Evolutionary conservation across 2,888 invertebrate genomes (phyloP).

Genomic region (Clitarchus hookeri): DNA sequence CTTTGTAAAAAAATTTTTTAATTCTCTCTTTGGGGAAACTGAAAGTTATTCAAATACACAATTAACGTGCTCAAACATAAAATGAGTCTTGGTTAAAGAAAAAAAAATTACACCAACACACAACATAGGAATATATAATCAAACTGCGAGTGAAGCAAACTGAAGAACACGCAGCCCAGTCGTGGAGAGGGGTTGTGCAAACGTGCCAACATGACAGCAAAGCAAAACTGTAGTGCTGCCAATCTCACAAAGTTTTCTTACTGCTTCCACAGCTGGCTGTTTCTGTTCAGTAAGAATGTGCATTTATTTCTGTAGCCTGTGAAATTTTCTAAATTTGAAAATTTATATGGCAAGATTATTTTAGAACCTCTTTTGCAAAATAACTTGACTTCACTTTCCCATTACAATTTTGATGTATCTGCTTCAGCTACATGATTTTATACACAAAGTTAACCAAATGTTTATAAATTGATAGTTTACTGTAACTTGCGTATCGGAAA

Average conservation of each 20-base stretch:
- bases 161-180: background rate
- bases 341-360: no score
- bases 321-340: no score
- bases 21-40: background rate
- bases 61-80: background rate
- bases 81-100: background rate
- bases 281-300: background rate
- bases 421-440: no score
- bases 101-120: background rate
- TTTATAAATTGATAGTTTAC: no score
- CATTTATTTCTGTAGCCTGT: no score
- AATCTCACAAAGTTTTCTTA: background rate
- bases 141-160: constrained; percentile 5
- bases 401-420: no score
- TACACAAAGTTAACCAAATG: no score
- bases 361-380: no score
- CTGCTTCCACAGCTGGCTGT: background rate
- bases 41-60: background rate
- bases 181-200: constrained; percentile 14
- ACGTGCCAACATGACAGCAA: background rate
- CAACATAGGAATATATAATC: background rate
- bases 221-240: background rate
- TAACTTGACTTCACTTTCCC: no score
- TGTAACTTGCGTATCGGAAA: no score
- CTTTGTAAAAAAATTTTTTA: background rate